Conservation (phyloP, 2,113 vertebrate genomes). For the Romanogobio albipinnatus region DNA sequence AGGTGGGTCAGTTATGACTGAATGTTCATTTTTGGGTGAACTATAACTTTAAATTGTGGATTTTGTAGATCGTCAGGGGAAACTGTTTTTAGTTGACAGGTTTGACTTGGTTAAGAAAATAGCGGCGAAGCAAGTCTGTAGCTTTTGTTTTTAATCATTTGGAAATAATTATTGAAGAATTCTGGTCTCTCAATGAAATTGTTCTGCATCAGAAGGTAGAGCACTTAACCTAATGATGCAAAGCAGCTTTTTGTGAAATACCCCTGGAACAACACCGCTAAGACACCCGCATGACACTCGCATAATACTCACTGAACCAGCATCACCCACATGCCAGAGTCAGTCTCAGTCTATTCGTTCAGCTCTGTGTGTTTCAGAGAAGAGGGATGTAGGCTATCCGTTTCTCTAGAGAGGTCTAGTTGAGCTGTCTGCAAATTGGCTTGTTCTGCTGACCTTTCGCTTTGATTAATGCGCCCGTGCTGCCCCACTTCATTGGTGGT, state of each 20-base stretch:
- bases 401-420: constrained; percentile 73
- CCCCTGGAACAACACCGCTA: background rate
- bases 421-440: constrained; percentile 74
- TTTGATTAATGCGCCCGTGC: constrained; percentile 76
- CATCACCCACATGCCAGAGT: constrained; percentile 17
- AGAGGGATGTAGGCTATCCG: constrained; percentile 65
- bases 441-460: constrained; percentile 79
- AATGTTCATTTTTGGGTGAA: background rate
- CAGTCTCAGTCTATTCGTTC: constrained; percentile 22
- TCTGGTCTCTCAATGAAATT: constrained; percentile 1
- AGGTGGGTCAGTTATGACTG: background rate
- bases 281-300: constrained; percentile 2
- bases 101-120: background rate
- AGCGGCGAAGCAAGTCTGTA: background rate
- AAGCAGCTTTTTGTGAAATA: constrained; percentile 20
- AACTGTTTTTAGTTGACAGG: background rate
- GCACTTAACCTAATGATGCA: constrained; percentile 18
- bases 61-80: background rate
- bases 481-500: constrained; percentile 66
- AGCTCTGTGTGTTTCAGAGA: constrained; percentile 62
- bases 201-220: background rate
- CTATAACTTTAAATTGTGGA: background rate
- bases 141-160: background rate
- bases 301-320: background rate
- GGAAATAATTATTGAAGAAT: background rate